Conservation (phyloP, 2,113 vertebrate genomes). For the Syngnathus scovelli region DNA sequence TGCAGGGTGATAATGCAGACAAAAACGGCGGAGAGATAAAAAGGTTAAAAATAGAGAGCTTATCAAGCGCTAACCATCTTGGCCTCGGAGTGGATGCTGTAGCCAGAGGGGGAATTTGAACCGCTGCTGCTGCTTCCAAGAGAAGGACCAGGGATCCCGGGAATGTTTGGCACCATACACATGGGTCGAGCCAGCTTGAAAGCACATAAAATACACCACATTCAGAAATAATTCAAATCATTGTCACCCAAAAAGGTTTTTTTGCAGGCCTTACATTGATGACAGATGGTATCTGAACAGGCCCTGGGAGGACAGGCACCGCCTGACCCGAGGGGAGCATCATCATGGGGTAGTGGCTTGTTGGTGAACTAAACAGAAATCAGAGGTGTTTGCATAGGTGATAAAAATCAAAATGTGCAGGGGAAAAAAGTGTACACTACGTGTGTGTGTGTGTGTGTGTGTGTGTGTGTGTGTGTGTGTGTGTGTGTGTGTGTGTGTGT, state of each 20-base stretch:
- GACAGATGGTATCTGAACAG: constrained; percentile 91
- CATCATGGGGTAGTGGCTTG: constrained; percentile 85
- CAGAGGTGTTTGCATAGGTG: constrained; percentile 4
- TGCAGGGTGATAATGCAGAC: constrained; percentile 39
- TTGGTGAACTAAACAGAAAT: constrained; percentile 77
- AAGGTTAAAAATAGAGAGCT: constrained; percentile 35
- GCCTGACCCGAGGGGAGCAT: constrained; percentile 92
- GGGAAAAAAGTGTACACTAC: too few relatives aligned
- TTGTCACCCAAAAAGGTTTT: constrained; percentile 2
- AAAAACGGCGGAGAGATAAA: constrained; percentile 40
- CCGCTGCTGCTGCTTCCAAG: constrained; percentile 82
- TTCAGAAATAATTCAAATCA: neutral
- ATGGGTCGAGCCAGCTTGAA: constrained; percentile 85
- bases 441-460: too few relatives aligned
- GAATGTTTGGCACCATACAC: constrained; percentile 93
- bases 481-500: too few relatives aligned
- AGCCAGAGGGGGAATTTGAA: constrained; percentile 86
- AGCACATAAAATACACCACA: constrained; percentile 27
- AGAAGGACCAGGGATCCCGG: constrained; percentile 94
- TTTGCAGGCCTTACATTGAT: constrained; percentile 81
- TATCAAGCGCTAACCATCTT: constrained; percentile 84
- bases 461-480: too few relatives aligned
- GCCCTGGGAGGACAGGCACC: constrained; percentile 86
- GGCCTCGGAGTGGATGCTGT: constrained; percentile 84
- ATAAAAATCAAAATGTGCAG: neutral